These are phyloP conservation scores for Mus minutoides DNA, from an alignment of 2,797 vertebrate genomes.

Conservation along the genomic window DNA sequence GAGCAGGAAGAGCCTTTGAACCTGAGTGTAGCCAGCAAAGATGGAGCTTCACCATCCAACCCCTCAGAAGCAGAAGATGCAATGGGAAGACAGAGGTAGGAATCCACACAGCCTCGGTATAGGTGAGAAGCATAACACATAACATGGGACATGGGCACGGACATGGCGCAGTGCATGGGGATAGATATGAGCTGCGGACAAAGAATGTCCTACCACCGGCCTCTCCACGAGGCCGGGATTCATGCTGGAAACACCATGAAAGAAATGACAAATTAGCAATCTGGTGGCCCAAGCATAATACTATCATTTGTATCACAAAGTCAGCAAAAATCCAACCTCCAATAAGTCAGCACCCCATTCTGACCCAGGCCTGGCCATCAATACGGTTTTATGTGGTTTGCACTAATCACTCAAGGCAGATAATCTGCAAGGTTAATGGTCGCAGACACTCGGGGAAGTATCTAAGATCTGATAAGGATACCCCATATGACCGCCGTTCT, in stretches of 20 bases:
- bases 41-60: background rate
- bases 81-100: slow-evolving; percentile 4
- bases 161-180: background rate
- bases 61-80: background rate
- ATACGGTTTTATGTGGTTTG: slow-evolving; percentile 89
- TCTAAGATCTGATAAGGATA: slow-evolving; percentile 94
- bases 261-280: slow-evolving; percentile 92
- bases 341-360: slow-evolving; percentile 89
- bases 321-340: slow-evolving; percentile 90
- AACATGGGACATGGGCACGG: background rate
- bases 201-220: slow-evolving; percentile 74
- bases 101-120: background rate
- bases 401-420: slow-evolving; percentile 95
- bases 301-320: slow-evolving; percentile 91
- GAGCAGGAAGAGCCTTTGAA: background rate
- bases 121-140: slow-evolving; percentile 9
- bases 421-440: slow-evolving; percentile 96
- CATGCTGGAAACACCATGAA: slow-evolving; percentile 88
- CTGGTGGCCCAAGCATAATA: slow-evolving; percentile 87
- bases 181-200: slow-evolving; percentile 71
- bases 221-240: slow-evolving; percentile 74
- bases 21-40: rapidly evolving
- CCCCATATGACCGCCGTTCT: slow-evolving; percentile 87
- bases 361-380: slow-evolving; percentile 87
- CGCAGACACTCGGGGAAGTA: slow-evolving; percentile 93